Evolutionary conservation across 2,888 invertebrate genomes (phyloP), one percentile per base, ranked within the genome.

Genomic region (Cheilosia pagana): DNA sequence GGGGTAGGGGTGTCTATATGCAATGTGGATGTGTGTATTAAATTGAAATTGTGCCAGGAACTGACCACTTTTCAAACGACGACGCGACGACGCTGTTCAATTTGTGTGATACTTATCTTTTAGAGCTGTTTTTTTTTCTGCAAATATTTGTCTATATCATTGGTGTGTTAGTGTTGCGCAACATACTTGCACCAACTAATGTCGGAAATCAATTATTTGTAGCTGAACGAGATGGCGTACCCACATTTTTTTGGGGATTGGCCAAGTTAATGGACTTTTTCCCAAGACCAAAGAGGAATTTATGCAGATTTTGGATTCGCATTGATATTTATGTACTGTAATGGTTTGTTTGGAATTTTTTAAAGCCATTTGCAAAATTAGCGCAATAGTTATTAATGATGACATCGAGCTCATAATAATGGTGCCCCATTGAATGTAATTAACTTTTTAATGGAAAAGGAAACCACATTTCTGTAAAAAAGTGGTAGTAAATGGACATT

Each of bases 21-120:
- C 21, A 59, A 4, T 7, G 35, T 60, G 82, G 48, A 52, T 67
- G 45, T 60, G 52, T 62, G 50, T 50, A 35, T 55, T 28, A 57
- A 79, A 63, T 79, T 83, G 82, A 74, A 83, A 79, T 74, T 83
- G 79, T 83, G 82, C 82, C 82, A 83, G 82, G 72, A 83, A 79
- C 82, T 83, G 62, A 55, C 82, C 82, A 82, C 72, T 82, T 82
- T 82, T 78, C 60, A 52, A 68, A 50, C 4, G 39, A n/a, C 28
- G 6, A 16, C 45, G 41, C 35, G 23, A 8, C 25, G 6, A 25
- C 8, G 43, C 59, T 28, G 31, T 68, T 60, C 55, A 82, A 67
- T 74, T 78, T 67, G n/a, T 10, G 67, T 57, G 21, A 48, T 41
- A 39, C 68, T 67, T 68, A 72, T 55, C 25, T 70, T 28, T 67